Evolutionary conservation across 2,888 invertebrate species (phyloP).

Genomic region (Lasioglossum lativentre): DNA sequence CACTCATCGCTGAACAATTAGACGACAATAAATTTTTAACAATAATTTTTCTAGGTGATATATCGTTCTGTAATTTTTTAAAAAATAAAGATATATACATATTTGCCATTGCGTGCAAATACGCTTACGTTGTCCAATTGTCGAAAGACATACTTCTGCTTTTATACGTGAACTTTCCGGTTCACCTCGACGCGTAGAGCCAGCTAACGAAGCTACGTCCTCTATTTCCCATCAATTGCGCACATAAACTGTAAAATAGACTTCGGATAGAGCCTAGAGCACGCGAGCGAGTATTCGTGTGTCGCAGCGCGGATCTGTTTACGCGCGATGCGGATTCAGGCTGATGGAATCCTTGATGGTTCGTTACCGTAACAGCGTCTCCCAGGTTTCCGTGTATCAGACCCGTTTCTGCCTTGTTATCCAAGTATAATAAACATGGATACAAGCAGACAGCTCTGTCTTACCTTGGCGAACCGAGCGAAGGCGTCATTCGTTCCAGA

Average conservation of each 20-base stretch:
- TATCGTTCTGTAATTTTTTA: background rate
- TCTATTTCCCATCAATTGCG: background rate
- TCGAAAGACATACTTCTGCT: background rate
- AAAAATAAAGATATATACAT: background rate
- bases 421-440: slow-evolving; percentile 65
- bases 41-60: background rate
- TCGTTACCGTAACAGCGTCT: slow-evolving; percentile 62
- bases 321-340: slow-evolving; percentile 20
- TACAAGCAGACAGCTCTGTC: background rate
- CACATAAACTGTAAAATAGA: slow-evolving; percentile 28
- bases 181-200: background rate
- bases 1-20: background rate
- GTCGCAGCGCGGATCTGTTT: slow-evolving; percentile 40
- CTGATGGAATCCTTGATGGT: slow-evolving; percentile 61
- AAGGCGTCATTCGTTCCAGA: background rate
- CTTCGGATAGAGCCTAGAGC: background rate
- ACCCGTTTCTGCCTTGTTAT: slow-evolving; percentile 62
- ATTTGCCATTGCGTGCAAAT: background rate
- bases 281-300: slow-evolving; percentile 12
- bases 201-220: background rate
- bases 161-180: background rate
- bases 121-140: background rate
- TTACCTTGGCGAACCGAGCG: background rate
- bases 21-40: background rate
- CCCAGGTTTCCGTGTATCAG: slow-evolving; percentile 1